Evolutionary conservation across 2,113 vertebrate genomes (phyloP).

Genomic region (Eolophus roseicapilla): DNA sequence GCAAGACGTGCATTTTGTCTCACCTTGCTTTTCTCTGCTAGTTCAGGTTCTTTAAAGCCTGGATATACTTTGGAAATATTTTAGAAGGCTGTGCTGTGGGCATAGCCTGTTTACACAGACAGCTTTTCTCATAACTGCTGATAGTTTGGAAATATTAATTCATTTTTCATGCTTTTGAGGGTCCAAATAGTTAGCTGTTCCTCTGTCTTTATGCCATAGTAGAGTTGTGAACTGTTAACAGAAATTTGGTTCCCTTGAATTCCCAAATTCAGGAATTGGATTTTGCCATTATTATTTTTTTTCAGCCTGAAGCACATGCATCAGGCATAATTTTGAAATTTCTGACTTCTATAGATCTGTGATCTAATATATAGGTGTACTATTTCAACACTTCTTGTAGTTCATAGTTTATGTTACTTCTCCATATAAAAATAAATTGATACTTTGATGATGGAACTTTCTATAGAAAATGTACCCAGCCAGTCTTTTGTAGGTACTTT

Average conservation of each 20-base stretch:
- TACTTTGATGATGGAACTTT: background rate
- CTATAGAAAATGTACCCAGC: background rate
- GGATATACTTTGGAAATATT: background rate
- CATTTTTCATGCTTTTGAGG: background rate
- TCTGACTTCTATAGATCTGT: background rate
- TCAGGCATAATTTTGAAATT: background rate
- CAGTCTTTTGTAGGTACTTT: background rate
- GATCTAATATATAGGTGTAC: background rate
- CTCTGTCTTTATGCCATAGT: background rate
- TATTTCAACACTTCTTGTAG: background rate
- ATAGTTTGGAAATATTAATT: background rate
- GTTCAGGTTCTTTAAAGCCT: background rate
- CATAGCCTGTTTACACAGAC: background rate
- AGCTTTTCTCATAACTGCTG: background rate
- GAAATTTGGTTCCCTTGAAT: background rate
- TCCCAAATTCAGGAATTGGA: background rate
- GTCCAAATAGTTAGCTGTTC: background rate
- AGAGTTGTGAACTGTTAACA: background rate
- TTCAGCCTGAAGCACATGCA: background rate
- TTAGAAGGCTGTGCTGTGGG: background rate
- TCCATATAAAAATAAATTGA: background rate
- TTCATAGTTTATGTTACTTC: background rate
- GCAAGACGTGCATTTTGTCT: background rate
- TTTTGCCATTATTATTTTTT: background rate
- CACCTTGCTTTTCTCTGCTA: background rate